A percentile compares a stretch with the other conserved stretches of the same genome.
These are phyloP conservation scores for Dasysyrphus albostriatus DNA, from an alignment of 2,888 invertebrate species.

Conservation along the genomic window DNA sequence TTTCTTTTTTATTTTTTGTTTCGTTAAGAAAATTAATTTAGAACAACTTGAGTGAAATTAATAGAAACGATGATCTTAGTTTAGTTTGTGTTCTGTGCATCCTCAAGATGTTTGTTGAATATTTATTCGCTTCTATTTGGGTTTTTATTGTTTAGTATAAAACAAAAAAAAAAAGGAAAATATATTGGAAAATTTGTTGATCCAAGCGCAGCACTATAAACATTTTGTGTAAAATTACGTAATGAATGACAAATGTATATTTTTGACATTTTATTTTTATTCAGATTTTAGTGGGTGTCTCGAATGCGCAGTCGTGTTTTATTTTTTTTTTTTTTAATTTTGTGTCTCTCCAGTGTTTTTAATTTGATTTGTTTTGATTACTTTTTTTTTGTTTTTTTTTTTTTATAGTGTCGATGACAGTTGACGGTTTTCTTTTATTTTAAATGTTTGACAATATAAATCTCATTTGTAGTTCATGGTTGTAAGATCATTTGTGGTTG, in stretches of 20 bases:
- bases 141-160: neutral
- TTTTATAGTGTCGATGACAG: conserved; percentile 15
- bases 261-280: conserved; percentile 14
- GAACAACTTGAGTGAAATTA: conserved; percentile 59
- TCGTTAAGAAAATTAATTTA: conserved; percentile 50
- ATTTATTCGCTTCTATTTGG: neutral
- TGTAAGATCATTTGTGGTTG: conserved; percentile 4
- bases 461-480: conserved; percentile 7
- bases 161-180: neutral
- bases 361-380: conserved; percentile 55
- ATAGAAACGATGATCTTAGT: conserved; percentile 38
- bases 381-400: conserved; percentile 34
- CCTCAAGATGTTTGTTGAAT: conserved; percentile 18
- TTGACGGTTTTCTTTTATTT: conserved; percentile 24
- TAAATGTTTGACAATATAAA: neutral
- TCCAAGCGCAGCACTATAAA: neutral
- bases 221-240: conserved; percentile 34
- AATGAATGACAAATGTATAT: conserved; percentile 19
- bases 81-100: conserved; percentile 24
- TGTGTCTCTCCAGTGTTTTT: neutral
- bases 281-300: conserved; percentile 19
- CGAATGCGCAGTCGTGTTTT: neutral
- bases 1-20: neutral
- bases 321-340: neutral
- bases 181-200: neutral